Conservation (phyloP, 2,797 vertebrate species). For the Adelosebastes latens region DNA sequence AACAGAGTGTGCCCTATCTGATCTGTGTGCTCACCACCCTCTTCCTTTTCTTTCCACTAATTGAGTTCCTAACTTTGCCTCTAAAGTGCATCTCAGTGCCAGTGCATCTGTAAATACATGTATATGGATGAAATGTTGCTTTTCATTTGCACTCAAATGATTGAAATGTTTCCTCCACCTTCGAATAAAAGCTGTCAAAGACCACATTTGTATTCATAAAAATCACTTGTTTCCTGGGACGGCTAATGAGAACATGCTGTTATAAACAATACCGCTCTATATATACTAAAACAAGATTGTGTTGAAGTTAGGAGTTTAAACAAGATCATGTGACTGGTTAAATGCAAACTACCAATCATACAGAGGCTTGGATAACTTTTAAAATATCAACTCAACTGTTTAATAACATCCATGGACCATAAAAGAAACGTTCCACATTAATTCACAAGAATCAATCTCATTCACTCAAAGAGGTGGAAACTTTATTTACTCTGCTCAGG, state of each 20-base stretch:
- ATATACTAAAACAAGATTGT: not conserved
- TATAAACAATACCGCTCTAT: not conserved
- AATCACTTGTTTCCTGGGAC: not conserved
- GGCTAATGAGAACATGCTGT: not conserved
- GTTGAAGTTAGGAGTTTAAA: not conserved
- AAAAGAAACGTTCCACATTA: not conserved
- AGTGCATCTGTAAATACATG: conserved; percentile 85
- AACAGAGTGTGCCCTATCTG: conserved; percentile 65
- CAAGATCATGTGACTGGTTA: not conserved
- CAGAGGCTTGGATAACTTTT: not conserved
- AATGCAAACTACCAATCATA: not conserved
- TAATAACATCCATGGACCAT: not conserved
- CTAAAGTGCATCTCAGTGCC: conserved; percentile 78
- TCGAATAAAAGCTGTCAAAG: conserved; percentile 82
- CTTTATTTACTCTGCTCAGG: conserved; percentile 71
- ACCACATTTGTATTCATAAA: conserved; percentile 56
- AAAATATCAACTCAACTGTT: not conserved
- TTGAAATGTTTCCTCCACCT: conserved; percentile 80
- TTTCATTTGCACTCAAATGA: conserved; percentile 80
- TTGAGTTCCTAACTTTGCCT: conserved; percentile 70
- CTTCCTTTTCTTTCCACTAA: conserved; percentile 65
- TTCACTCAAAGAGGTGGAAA: conserved; percentile 63
- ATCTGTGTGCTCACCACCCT: conserved; percentile 68
- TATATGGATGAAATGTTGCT: conserved; percentile 81
- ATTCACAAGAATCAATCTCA: conserved; percentile 31